A percentile compares a stretch with the other conserved stretches of the same genome.
These are phyloP conservation scores for Aix galericulata DNA, from an alignment of 2,113 vertebrate genomes.

Conservation along the genomic window DNA sequence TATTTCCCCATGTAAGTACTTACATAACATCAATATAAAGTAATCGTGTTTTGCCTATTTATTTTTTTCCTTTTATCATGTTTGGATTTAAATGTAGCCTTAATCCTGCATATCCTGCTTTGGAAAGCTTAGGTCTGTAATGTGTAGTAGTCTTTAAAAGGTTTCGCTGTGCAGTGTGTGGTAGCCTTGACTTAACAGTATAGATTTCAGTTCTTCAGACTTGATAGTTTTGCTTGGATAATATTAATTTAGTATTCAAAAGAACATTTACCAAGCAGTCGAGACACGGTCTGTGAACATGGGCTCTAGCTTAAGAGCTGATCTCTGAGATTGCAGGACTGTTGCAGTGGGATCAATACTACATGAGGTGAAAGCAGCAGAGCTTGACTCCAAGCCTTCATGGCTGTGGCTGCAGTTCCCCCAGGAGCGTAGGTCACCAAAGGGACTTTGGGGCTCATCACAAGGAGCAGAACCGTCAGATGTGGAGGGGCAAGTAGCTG, in stretches of 20 bases:
- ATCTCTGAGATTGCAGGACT: background rate
- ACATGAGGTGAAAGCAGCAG: background rate
- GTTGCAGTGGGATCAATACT: background rate
- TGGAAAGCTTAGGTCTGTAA: constrained; percentile 35
- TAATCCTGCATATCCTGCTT: constrained; percentile 60
- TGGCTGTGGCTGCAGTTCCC: background rate
- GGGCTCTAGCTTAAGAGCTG: background rate
- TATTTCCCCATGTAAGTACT: background rate
- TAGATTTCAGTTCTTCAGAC: background rate
- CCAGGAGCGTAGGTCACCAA: background rate
- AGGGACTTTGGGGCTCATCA: background rate
- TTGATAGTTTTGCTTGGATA: background rate
- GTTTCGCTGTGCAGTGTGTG: background rate
- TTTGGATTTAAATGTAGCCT: constrained; percentile 44
- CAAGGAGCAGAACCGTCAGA: background rate
- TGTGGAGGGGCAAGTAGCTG: background rate
- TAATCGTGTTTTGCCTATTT: constrained; percentile 3
- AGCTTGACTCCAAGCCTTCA: background rate
- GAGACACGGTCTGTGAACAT: background rate
- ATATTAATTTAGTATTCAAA: background rate
- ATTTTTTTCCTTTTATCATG: constrained; percentile 9
- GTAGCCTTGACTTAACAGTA: background rate
- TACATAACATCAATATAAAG: constrained; percentile 2
- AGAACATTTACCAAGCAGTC: background rate
- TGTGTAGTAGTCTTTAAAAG: background rate